These are phyloP conservation scores for Bettongia penicillata DNA, from an alignment of 2,113 vertebrate species.

Conservation along the genomic window DNA sequence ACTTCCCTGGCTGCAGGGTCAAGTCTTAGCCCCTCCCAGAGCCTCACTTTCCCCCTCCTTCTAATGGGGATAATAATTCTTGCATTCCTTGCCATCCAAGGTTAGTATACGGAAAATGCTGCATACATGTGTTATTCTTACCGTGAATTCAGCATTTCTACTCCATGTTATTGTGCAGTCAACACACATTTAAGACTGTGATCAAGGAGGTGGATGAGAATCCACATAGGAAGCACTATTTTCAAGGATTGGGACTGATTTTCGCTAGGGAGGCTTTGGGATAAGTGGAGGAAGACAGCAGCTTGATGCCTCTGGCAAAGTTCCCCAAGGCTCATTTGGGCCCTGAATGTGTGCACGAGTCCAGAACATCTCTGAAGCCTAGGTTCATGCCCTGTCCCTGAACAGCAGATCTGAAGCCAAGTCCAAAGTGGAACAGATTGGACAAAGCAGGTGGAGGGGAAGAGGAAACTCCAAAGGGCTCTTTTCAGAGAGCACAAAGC, in stretches of 20 bases:
- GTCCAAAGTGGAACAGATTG: no score
- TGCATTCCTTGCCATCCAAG: neutral
- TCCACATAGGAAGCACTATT: neutral
- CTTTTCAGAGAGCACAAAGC: neutral
- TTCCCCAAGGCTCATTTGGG: no score
- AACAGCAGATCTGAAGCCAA: neutral
- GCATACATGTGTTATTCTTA: neutral
- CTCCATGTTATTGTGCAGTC: neutral
- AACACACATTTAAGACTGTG: neutral
- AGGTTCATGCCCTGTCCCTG: neutral
- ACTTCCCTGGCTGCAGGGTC: neutral
- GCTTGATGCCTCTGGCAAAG: neutral
- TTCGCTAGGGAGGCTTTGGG: neutral
- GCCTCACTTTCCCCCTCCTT: neutral
- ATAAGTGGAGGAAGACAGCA: neutral
- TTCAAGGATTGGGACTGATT: neutral
- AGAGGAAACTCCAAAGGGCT: neutral
- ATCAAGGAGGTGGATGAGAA: neutral
- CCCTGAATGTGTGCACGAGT: neutral
- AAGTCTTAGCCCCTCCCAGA: neutral
- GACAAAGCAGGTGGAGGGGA: no score
- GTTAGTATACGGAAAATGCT: neutral
- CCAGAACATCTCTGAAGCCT: neutral
- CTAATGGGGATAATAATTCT: neutral
- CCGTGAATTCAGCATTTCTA: neutral